These are phyloP conservation scores for Wasmannia auropunctata DNA, from an alignment of 1,140 invertebrate species.

Conservation along the genomic window DNA sequence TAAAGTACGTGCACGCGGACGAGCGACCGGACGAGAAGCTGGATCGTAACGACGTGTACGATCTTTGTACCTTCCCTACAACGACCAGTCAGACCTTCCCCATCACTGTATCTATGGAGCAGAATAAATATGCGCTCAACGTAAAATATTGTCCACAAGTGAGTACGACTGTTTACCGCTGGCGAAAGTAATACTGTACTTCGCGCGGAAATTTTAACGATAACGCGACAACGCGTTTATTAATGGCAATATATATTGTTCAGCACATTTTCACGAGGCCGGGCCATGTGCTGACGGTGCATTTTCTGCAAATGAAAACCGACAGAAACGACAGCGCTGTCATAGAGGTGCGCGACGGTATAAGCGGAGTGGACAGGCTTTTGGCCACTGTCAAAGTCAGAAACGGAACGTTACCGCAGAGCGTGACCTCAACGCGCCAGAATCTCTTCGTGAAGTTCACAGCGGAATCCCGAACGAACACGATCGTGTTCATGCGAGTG, in stretches of 20 bases:
- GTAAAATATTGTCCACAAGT: slow-evolving; percentile 90
- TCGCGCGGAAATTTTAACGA: not conserved
- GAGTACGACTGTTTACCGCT: slow-evolving; percentile 2
- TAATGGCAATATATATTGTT: slow-evolving; percentile 17
- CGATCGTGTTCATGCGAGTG: slow-evolving; percentile 91
- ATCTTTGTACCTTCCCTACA: slow-evolving; percentile 93
- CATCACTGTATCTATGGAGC: slow-evolving; percentile 91
- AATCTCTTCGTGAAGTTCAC: slow-evolving; percentile 91
- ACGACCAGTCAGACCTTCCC: slow-evolving; percentile 94
- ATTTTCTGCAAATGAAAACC: slow-evolving; percentile 92
- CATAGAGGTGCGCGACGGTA: slow-evolving; percentile 92
- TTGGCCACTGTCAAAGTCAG: slow-evolving; percentile 89
- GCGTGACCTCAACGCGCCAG: slow-evolving; percentile 91
- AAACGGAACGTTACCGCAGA: slow-evolving; percentile 94
- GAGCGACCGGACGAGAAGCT: slow-evolving; percentile 89
- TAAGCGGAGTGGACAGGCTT: slow-evolving; percentile 88
- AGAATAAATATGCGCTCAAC: slow-evolving; percentile 89
- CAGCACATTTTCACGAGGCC: slow-evolving; percentile 90
- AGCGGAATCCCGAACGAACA: slow-evolving; percentile 89
- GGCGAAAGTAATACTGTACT: not conserved
- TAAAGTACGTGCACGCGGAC: slow-evolving; percentile 94
- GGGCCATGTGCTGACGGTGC: slow-evolving; percentile 93
- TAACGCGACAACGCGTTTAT: no score
- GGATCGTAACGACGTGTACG: slow-evolving; percentile 90
- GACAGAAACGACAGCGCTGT: slow-evolving; percentile 90